Evolutionary conservation across 2,797 vertebrate species (phyloP).

Genomic region (Enteromius treurensis): DNA sequence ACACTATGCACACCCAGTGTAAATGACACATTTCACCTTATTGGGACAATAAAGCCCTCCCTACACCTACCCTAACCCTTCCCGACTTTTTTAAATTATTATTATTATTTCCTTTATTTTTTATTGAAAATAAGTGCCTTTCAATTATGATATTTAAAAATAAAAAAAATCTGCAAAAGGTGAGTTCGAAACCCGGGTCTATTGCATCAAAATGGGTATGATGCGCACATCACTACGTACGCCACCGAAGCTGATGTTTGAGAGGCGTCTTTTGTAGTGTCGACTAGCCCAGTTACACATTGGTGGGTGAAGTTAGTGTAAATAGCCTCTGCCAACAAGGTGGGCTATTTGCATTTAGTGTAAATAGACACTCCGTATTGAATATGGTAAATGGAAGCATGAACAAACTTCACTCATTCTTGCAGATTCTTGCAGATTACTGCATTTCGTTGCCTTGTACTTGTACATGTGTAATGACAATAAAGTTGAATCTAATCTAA

Average conservation of each 20-base stretch:
- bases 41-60: neutral
- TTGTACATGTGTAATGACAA: too few species aligned
- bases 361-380: neutral
- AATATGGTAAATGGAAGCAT: neutral
- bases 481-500: too few species aligned
- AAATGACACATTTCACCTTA: neutral
- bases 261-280: neutral
- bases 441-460: too few species aligned
- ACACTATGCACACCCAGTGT: neutral
- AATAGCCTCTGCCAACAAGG: slow-evolving; percentile 9
- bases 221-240: neutral
- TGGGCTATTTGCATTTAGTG: neutral
- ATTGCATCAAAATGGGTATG: neutral
- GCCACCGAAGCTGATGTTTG: neutral
- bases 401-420: neutral
- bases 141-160: neutral
- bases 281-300: neutral
- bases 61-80: too few species aligned
- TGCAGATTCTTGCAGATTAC: too few species aligned
- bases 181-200: neutral
- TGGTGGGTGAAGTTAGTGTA: neutral
- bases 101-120: neutral
- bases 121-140: neutral
- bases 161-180: neutral
- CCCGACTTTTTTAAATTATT: neutral